A percentile compares a stretch with the other conserved stretches of the same genome.
These are phyloP conservation scores for Panthera uncia DNA, from an alignment of 2,113 vertebrate genomes.

Conservation along the genomic window DNA sequence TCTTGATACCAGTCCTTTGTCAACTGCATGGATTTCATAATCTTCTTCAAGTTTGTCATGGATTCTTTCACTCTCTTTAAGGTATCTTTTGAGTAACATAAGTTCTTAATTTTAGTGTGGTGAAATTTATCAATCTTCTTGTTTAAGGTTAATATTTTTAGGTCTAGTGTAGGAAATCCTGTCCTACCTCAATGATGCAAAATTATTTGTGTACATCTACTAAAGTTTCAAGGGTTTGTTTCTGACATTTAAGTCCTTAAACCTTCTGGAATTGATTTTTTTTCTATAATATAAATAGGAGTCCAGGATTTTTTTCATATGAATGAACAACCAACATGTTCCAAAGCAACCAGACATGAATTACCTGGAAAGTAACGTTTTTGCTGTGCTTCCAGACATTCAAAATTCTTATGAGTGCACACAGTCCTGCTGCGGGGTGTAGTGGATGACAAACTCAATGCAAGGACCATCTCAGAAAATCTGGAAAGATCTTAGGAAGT, in stretches of 20 bases:
- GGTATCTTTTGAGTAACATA: background rate
- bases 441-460: background rate
- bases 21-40: background rate
- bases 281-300: background rate
- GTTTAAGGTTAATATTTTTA: background rate
- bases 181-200: background rate
- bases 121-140: background rate
- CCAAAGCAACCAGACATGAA: background rate
- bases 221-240: background rate
- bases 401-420: slow-evolving; percentile 53
- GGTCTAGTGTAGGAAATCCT: background rate
- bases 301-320: background rate
- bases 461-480: slow-evolving; percentile 10
- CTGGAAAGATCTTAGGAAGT: slow-evolving; percentile 57
- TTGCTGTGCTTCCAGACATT: slow-evolving; percentile 26
- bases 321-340: background rate
- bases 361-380: slow-evolving; percentile 71
- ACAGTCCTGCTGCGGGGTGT: slow-evolving; percentile 63
- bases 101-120: background rate
- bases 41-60: background rate
- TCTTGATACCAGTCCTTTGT: background rate
- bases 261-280: background rate
- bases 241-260: background rate
- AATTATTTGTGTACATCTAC: background rate
- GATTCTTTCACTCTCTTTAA: background rate